Percentiles rank a stretch among this genome's conserved stretches.
phyloP scores from a whole-genome alignment of 2,113 vertebrate species.

The Charina bottae region DNA sequence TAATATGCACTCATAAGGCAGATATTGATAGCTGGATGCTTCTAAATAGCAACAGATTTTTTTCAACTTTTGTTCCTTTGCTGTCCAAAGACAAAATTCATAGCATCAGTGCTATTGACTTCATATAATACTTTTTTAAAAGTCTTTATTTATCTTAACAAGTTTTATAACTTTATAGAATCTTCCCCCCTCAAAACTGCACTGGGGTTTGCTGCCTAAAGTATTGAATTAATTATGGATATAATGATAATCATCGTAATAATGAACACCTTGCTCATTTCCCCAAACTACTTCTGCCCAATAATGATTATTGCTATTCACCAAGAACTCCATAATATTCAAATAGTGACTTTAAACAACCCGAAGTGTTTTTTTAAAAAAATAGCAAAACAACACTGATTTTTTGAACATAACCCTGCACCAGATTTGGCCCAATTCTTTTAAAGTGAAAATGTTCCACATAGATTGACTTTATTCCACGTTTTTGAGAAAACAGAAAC shows the following conservation, averaged over 20 bases:
- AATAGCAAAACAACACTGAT: neutral
- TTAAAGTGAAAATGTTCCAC: neutral
- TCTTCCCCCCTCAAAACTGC: neutral
- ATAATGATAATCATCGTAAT: neutral
- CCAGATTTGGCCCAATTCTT: neutral
- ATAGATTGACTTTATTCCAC: neutral
- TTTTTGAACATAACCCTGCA: neutral
- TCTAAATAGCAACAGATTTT: neutral
- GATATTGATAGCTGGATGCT: neutral
- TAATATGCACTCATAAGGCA: neutral
- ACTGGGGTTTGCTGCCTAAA: neutral
- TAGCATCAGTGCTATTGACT: neutral
- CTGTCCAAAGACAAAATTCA: neutral
- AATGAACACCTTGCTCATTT: neutral
- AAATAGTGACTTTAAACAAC: neutral
- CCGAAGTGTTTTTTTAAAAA: neutral
- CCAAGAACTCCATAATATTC: neutral
- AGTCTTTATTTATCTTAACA: neutral
- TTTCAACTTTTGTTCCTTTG: neutral
- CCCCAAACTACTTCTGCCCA: neutral
- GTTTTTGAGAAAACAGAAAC: neutral
- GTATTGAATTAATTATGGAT: neutral
- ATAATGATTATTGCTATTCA: neutral
- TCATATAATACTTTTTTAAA: neutral
- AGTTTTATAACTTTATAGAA: neutral